A percentile compares a stretch with the other conserved stretches of the same genome.
phyloP scores from a whole-genome alignment of 2,113 vertebrate species.

The Sinosuthora webbiana region DNA sequence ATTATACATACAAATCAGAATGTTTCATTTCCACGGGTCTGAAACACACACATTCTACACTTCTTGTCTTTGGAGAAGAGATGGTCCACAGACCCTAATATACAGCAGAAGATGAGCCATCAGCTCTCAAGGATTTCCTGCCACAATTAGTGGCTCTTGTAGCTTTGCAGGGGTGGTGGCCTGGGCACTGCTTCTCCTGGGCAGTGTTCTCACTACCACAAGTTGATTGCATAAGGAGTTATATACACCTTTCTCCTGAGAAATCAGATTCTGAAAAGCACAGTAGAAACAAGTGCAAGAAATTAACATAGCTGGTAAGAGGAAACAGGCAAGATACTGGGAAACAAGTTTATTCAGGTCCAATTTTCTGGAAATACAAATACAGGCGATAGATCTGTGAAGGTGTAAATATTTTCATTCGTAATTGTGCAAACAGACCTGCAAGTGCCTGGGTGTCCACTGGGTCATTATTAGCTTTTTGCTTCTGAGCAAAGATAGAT shows the following conservation, averaged over 20 bases:
- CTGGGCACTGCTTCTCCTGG: neutral
- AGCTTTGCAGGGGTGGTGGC: neutral
- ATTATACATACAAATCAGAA: neutral
- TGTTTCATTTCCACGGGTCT: neutral
- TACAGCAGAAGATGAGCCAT: neutral
- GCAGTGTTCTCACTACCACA: neutral
- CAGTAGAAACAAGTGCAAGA: neutral
- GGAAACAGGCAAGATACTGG: neutral
- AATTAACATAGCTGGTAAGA: neutral
- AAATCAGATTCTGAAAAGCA: neutral
- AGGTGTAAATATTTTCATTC: neutral
- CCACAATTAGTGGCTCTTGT: neutral
- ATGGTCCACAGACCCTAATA: neutral
- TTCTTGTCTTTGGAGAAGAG: neutral
- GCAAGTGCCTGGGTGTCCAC: neutral
- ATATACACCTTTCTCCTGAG: neutral
- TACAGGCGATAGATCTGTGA: neutral
- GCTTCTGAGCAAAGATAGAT: neutral
- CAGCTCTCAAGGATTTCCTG: neutral
- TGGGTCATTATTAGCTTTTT: neutral
- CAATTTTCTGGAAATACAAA: neutral
- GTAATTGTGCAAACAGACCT: neutral
- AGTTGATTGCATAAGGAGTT: neutral
- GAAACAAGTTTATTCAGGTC: neutral
- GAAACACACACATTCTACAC: neutral